A percentile compares a stretch with the other conserved stretches of the same genome.
These are phyloP conservation scores for Micronycteris hirsuta DNA, from an alignment of 2,113 vertebrate species.

Conservation along the genomic window DNA sequence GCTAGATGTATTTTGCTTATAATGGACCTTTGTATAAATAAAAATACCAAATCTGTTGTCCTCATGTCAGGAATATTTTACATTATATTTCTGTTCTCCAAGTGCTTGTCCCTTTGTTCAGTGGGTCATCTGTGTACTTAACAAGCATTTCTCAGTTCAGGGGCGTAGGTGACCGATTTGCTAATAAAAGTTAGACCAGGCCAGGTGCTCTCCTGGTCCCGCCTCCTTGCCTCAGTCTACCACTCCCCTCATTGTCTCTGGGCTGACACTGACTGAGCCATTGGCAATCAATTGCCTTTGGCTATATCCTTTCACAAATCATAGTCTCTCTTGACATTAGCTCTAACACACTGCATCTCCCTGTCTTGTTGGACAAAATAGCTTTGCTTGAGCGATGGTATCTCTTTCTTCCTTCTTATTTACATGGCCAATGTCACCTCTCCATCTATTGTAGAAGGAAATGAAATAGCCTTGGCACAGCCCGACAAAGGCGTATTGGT, in stretches of 20 bases:
- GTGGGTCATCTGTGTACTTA: background rate
- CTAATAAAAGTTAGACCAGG: background rate
- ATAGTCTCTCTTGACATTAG: background rate
- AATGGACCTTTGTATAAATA: background rate
- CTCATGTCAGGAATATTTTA: background rate
- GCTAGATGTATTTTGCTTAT: background rate
- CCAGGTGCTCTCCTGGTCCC: background rate
- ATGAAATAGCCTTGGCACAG: constrained; percentile 25
- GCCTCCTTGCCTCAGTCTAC: background rate
- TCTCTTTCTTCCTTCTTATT: constrained; percentile 37
- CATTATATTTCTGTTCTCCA: background rate
- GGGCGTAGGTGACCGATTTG: background rate
- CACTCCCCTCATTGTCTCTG: background rate
- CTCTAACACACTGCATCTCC: background rate
- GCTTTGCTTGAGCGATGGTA: background rate
- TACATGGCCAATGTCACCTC: background rate
- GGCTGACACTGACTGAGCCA: background rate
- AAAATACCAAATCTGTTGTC: background rate
- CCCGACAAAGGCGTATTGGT: background rate
- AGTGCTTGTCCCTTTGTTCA: background rate
- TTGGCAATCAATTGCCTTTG: background rate
- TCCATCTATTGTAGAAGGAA: constrained; percentile 37
- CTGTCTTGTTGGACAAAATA: background rate
- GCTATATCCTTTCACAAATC: background rate
- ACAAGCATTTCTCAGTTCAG: background rate